Conservation (phyloP, 2,113 vertebrate genomes). For the Hipposideros armiger region DNA sequence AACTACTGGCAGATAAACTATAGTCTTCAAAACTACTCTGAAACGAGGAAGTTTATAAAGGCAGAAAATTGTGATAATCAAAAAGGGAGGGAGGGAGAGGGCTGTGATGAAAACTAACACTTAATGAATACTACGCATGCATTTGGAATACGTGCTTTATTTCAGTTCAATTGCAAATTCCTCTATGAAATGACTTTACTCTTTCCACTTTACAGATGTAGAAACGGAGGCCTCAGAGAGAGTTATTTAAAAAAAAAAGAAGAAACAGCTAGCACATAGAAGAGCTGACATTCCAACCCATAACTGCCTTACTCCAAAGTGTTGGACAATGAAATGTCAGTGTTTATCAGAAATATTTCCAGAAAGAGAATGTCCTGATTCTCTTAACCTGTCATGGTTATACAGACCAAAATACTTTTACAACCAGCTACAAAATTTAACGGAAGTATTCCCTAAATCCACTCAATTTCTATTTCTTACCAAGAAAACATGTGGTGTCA, state of each 20-base stretch:
- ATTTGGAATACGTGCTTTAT: not conserved
- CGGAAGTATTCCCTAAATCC: not conserved
- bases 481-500: not conserved
- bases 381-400: not conserved
- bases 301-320: conserved; percentile 38
- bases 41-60: conserved; percentile 19
- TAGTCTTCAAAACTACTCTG: conserved; percentile 19
- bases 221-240: conserved; percentile 26
- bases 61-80: conserved; percentile 32
- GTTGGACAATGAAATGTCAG: not conserved
- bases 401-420: conserved; percentile 6
- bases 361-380: conserved; percentile 59
- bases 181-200: conserved; percentile 5
- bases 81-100: not conserved
- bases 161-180: conserved; percentile 41
- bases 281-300: conserved; percentile 28
- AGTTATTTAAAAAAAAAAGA: not conserved
- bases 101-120: conserved; percentile 28
- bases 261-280: not conserved
- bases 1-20: conserved; percentile 31
- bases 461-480: conserved; percentile 51
- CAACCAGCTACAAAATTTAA: conserved; percentile 4
- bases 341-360: conserved; percentile 52
- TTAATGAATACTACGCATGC: not conserved
- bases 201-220: not conserved